Evolutionary conservation across 2,113 vertebrate species (phyloP), one percentile per base, ranked within the genome.

Genomic region (Pao palembangensis): DNA sequence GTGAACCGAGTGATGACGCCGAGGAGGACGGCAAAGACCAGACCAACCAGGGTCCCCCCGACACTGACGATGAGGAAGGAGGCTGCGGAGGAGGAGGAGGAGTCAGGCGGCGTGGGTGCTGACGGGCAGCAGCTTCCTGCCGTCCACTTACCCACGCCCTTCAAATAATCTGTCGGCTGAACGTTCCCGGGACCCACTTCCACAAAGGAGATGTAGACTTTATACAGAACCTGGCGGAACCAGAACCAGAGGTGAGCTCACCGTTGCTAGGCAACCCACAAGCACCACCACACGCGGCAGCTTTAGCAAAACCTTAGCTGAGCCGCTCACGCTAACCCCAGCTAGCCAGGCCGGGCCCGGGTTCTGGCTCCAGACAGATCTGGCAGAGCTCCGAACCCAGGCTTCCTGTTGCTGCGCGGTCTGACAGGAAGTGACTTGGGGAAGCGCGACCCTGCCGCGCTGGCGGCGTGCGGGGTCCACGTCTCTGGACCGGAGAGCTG

Each of bases 181-280:
- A 98, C 93, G 5, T 94, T 94, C 2, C 78, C 89, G 7, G 91
- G 86, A 50, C 96, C 96, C 54, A 96, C 94, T 64, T 93, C 94
- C 87, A 98, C 96, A 61, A 98, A 98, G 53, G 94, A 97, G 68
- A 96, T 98, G 81, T 94, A 98, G 69, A 98, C 94, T 71, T 98
- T 98, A 86, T 98, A 98, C 38, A 98, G 72, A 64, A 98, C 96
- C 96, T 92, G 62, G 8, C 53, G 61, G 8, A 28, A n/a, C 67
- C 2, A 59, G 12, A 47, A 49, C 5, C 4, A 49, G n/a, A 49
- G 2, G 16, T n/a, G 10, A 17, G 1, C 1, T 10, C 47, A 19
- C 47, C 2, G n/a, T 18, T 18, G 7, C 14, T 17, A 15, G 1
- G 7, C 46, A n/a, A 48, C 46, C 15, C 16, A 4, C 17, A 48